Evolutionary conservation across 2,113 vertebrate genomes (phyloP).

Genomic region (Oxygymnocypris stewartii): DNA sequence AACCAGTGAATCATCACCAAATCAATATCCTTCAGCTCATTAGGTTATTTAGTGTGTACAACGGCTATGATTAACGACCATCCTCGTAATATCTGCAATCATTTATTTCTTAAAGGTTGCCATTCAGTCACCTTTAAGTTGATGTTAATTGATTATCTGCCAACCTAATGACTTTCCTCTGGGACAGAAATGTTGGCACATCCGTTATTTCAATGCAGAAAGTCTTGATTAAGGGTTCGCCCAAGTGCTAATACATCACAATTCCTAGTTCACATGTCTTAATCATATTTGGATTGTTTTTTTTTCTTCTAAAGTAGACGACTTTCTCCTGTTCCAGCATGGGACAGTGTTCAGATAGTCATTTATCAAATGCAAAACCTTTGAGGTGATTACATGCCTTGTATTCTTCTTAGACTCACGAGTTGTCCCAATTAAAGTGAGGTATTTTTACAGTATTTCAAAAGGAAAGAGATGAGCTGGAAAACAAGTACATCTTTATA

Average conservation of each 20-base stretch:
- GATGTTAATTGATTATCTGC: constrained; percentile 6
- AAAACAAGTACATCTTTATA: background rate
- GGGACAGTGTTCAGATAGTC: background rate
- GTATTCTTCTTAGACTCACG: background rate
- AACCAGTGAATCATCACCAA: background rate
- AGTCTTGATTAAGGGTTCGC: constrained; percentile 16
- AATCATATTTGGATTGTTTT: background rate
- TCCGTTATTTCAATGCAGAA: constrained; percentile 14
- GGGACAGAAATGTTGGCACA: background rate
- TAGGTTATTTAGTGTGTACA: background rate
- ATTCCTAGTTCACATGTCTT: constrained; percentile 2
- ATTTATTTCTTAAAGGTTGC: constrained; percentile 4
- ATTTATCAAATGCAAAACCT: background rate
- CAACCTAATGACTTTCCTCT: constrained; percentile 7
- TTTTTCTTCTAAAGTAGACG: background rate
- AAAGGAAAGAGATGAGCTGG: background rate
- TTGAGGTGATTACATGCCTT: too few relatives aligned
- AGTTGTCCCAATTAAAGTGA: background rate
- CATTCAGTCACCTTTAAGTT: constrained; percentile 26
- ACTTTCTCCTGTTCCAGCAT: background rate
- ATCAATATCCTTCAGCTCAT: background rate
- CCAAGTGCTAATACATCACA: constrained; percentile 15
- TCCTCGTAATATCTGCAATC: background rate
- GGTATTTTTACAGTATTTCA: background rate
- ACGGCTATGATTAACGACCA: background rate